Conservation (phyloP, 53 echinoderm and acorn worm genomes). For the Echinometra lucunter region DNA sequence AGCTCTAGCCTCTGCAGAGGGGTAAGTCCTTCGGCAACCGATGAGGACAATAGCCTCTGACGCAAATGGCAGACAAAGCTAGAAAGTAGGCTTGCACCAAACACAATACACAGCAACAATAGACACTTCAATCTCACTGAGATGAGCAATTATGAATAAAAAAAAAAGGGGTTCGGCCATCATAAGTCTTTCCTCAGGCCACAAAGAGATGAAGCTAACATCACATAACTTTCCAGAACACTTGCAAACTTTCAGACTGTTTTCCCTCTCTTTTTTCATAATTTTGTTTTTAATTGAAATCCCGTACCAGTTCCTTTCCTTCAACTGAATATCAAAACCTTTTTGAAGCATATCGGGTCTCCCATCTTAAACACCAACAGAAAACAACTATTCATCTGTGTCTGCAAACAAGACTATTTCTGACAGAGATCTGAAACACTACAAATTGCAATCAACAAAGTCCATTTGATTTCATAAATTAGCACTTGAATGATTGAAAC, state of each 20-base stretch:
- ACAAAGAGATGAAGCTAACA: not conserved
- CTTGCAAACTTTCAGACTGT: not conserved
- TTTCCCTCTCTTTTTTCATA: too few relatives aligned
- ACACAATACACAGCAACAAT: conserved; percentile 36
- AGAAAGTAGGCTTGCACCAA: conserved; percentile 32
- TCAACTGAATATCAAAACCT: not conserved
- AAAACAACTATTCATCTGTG: not conserved
- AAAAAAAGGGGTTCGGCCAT: not conserved
- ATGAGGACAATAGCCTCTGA: conserved; percentile 38
- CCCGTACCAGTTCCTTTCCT: not conserved
- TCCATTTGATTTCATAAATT: not conserved
- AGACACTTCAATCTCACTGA: conserved; percentile 5
- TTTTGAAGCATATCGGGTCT: not conserved
- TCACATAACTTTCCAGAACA: not conserved
- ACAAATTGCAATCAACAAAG: not conserved
- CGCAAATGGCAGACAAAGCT: conserved; percentile 47
- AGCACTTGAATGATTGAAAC: not conserved
- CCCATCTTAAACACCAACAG: not conserved
- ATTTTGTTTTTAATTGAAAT: too few relatives aligned
- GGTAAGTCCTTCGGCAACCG: not conserved
- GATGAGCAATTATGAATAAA: conserved; percentile 7
- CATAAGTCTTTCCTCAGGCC: not conserved
- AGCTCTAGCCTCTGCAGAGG: not conserved
- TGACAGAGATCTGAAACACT: not conserved
- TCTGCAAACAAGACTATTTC: not conserved